Evolutionary conservation across 2,113 vertebrate genomes (phyloP).

Genomic region (Hypanus sabinus): DNA sequence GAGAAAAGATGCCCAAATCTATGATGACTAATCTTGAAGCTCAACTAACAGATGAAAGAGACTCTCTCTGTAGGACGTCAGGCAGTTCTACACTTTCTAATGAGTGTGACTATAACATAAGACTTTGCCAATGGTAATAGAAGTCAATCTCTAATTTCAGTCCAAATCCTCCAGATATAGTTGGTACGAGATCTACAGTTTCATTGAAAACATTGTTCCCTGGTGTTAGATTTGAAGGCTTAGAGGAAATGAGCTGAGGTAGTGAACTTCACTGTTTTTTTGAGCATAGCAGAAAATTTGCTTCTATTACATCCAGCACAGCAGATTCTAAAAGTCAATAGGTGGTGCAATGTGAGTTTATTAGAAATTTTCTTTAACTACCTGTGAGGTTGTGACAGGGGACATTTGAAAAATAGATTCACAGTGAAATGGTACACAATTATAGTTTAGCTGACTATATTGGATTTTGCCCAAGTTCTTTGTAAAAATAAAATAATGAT

Average conservation of each 20-base stretch:
- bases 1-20: neutral
- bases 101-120: neutral
- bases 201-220: neutral
- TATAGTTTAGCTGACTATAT: neutral
- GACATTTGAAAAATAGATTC: neutral
- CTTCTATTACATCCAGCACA: neutral
- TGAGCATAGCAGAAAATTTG: neutral
- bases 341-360: too few species aligned
- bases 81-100: neutral
- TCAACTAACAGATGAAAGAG: neutral
- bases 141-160: neutral
- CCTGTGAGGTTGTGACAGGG: neutral
- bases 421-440: neutral
- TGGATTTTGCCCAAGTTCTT: neutral
- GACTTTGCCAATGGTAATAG: neutral
- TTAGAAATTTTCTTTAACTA: neutral
- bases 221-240: neutral
- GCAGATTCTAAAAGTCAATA: neutral
- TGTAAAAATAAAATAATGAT: neutral
- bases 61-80: neutral
- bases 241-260: neutral
- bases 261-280: neutral
- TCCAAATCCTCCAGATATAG: neutral
- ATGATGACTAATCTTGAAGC: neutral
- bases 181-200: neutral